Percentiles rank a stretch among this genome's conserved stretches.
Evolutionary conservation across 2,113 vertebrate genomes (phyloP).

Genomic region (Butorides virescens): DNA sequence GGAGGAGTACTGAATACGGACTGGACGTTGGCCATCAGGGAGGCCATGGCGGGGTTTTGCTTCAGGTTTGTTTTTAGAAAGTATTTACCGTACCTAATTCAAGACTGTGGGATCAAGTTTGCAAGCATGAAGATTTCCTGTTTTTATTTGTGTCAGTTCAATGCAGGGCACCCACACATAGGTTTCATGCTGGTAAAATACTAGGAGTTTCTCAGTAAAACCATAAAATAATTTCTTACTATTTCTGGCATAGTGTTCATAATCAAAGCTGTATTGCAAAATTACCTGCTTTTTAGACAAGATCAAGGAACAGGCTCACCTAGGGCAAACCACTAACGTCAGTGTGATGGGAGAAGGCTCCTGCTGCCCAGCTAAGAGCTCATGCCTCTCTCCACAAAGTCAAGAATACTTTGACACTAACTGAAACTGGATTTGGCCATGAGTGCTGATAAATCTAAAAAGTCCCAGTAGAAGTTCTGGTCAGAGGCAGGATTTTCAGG

Average conservation of each 20-base stretch:
- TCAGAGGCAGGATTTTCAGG: constrained; percentile 25
- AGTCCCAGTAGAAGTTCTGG: neutral
- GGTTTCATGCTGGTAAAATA: neutral
- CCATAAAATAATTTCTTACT: neutral
- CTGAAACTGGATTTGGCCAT: neutral
- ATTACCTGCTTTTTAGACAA: neutral
- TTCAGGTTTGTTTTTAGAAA: neutral
- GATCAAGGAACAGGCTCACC: neutral
- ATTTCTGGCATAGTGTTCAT: neutral
- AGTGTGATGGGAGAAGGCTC: neutral
- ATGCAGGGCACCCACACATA: rapidly evolving
- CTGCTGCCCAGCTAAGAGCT: neutral
- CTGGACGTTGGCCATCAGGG: neutral
- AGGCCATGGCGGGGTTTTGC: rapidly evolving
- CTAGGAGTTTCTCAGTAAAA: neutral
- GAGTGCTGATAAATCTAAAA: constrained; percentile 1
- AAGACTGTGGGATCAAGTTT: neutral
- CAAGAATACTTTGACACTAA: neutral
- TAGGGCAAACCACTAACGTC: neutral
- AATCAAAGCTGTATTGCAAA: neutral
- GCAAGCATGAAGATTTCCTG: neutral
- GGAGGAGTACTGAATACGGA: neutral
- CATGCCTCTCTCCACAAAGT: neutral
- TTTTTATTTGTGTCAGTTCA: neutral
- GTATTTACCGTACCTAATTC: neutral